Evolutionary conservation across 2,888 invertebrate species (phyloP).

Genomic region (Drosophila meridiana): DNA sequence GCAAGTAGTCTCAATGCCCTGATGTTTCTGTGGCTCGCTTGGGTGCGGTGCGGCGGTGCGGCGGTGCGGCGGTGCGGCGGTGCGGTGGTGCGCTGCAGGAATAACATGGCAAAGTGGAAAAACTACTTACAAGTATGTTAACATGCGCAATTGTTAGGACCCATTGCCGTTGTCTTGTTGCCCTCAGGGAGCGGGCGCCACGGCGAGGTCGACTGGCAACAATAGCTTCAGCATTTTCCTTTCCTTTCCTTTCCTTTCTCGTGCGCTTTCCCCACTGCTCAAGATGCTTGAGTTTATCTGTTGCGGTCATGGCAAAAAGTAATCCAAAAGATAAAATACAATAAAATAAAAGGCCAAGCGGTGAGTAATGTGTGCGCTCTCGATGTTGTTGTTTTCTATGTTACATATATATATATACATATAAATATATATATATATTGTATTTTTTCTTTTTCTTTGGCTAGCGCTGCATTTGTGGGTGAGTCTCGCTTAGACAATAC

Average conservation of each 20-base stretch:
- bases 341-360: constrained; percentile 78
- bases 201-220: constrained; percentile 46
- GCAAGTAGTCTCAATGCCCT: constrained; percentile 38
- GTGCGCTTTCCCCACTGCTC: constrained; percentile 39
- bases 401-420: not conserved
- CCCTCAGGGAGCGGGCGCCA: constrained; percentile 54
- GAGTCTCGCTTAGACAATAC: constrained; percentile 73
- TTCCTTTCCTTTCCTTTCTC: constrained; percentile 20
- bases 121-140: constrained; percentile 81
- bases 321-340: constrained; percentile 79
- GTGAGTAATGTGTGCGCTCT: constrained; percentile 66
- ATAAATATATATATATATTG: not conserved
- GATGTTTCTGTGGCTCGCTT: constrained; percentile 20
- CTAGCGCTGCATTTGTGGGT: constrained; percentile 62
- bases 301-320: constrained; percentile 79
- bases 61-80: constrained; percentile 13
- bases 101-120: constrained; percentile 72
- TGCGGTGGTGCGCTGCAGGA: constrained; percentile 39
- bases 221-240: constrained; percentile 55
- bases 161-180: constrained; percentile 51
- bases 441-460: not conserved
- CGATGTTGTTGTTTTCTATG: constrained; percentile 27
- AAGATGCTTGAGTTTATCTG: constrained; percentile 77
- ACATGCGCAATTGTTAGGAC: constrained; percentile 75
- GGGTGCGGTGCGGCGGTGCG: constrained; percentile 3